Percentiles rank a stretch among this genome's conserved stretches.
These are phyloP conservation scores for Calcarius ornatus DNA, from an alignment of 2,113 vertebrate genomes.

Conservation along the genomic window DNA sequence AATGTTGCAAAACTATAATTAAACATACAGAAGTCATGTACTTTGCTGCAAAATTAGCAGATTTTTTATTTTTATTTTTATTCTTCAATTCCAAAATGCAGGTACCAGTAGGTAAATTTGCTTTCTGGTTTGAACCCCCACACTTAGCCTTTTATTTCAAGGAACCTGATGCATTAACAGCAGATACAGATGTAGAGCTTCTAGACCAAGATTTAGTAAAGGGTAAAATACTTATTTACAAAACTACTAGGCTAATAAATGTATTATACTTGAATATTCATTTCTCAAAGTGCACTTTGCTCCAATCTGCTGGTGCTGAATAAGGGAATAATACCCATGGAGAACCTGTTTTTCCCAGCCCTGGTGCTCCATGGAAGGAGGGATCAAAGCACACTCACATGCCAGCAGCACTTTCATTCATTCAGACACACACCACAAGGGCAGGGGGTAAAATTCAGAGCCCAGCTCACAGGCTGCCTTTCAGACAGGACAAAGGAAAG, in stretches of 20 bases:
- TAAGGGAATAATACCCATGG: rapidly evolving
- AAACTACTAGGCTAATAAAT: background rate
- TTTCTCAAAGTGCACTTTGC: background rate
- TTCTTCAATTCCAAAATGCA: background rate
- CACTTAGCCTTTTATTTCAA: background rate
- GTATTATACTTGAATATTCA: background rate
- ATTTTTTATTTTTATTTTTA: background rate
- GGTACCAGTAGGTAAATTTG: background rate
- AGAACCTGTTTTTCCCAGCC: background rate
- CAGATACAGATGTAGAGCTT: background rate
- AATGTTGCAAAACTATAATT: background rate
- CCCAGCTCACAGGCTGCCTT: background rate
- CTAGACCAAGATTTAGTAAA: background rate
- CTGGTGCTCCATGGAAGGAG: background rate
- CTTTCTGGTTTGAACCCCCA: background rate
- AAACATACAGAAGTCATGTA: background rate
- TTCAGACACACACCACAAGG: background rate
- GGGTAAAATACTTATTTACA: background rate
- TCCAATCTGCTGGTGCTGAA: background rate
- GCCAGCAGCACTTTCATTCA: background rate
- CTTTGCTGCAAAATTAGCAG: background rate
- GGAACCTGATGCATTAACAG: background rate
- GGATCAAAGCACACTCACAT: background rate
- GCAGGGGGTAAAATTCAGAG: background rate
- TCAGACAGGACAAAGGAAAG: background rate